Percentiles rank a stretch among this genome's conserved stretches.
These are phyloP conservation scores for Antechinus flavipes DNA, from an alignment of 2,113 vertebrate species.

Conservation along the genomic window DNA sequence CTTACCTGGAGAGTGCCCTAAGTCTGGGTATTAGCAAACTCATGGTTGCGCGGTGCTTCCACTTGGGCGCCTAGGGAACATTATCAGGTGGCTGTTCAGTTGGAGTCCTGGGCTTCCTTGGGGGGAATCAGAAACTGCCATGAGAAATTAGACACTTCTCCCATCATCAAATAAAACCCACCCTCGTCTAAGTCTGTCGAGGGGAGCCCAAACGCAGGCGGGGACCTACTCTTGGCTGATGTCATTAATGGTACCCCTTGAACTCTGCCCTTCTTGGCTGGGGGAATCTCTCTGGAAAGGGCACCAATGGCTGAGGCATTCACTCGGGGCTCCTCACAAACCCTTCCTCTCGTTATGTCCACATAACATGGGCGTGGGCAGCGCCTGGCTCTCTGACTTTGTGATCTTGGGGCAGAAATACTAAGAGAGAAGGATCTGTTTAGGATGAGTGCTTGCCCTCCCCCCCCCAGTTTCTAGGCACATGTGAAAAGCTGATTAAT, in stretches of 20 bases:
- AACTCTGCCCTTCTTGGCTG: background rate
- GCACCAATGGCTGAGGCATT: background rate
- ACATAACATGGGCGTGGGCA: background rate
- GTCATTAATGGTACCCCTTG: background rate
- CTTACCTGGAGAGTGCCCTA: background rate
- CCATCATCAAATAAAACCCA: background rate
- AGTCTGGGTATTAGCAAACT: background rate
- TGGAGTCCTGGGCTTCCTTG: background rate
- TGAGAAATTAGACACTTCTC: background rate
- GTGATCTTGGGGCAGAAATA: background rate
- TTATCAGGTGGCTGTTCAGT: background rate
- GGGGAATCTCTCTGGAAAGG: background rate
- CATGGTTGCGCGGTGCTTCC: background rate
- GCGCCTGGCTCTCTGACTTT: background rate
- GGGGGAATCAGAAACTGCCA: background rate
- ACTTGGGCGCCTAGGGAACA: background rate
- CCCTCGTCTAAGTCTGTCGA: background rate
- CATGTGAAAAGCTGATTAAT: background rate
- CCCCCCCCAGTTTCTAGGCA: background rate
- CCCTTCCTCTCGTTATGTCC: too few relatives aligned
- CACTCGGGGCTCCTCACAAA: background rate
- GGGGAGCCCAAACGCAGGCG: background rate
- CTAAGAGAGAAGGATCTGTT: background rate
- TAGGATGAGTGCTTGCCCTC: background rate
- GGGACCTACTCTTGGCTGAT: background rate